Percentiles rank a stretch among this genome's conserved stretches.
Conservation (phyloP, 1,140 invertebrate genomes). For the Drosophila navojoa region DNA sequence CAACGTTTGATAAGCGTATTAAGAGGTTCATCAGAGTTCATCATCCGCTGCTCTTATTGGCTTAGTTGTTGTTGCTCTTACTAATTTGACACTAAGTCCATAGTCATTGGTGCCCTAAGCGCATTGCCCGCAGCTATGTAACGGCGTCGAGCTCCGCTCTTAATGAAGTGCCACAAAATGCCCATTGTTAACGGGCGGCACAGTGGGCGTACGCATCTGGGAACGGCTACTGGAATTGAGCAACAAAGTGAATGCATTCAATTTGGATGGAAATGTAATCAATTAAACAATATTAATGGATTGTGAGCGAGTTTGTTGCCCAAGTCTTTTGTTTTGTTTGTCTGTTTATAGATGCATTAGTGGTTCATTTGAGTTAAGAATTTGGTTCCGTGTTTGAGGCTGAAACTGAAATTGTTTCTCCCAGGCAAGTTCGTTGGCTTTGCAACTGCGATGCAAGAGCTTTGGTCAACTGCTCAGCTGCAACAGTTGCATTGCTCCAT, state of each 20-base stretch:
- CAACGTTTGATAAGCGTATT: slow-evolving; percentile 60
- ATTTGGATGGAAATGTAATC: slow-evolving; percentile 4
- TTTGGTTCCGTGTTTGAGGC: not conserved
- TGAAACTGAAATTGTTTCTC: not conserved
- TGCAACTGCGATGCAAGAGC: slow-evolving; percentile 13
- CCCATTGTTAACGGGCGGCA: slow-evolving; percentile 39
- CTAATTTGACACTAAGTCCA: slow-evolving; percentile 45
- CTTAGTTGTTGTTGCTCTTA: slow-evolving; percentile 15
- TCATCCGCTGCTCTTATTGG: slow-evolving; percentile 14
- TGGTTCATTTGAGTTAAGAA: not conserved
- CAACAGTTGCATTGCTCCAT: slow-evolving; percentile 5
- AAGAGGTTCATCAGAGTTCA: slow-evolving; percentile 57
- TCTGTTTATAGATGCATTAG: too few relatives aligned
- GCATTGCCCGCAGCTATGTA: slow-evolving; percentile 33
- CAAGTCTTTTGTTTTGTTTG: slow-evolving; percentile 19
- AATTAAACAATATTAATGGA: slow-evolving; percentile 24
- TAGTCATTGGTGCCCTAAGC: slow-evolving; percentile 30
- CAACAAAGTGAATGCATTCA: not conserved
- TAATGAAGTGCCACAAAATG: slow-evolving; percentile 60
- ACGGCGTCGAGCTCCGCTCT: slow-evolving; percentile 45
- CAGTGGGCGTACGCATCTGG: slow-evolving; percentile 35
- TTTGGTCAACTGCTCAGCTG: slow-evolving; percentile 25
- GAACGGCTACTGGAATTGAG: slow-evolving; percentile 2
- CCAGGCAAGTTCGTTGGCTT: slow-evolving; percentile 35
- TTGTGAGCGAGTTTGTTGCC: slow-evolving; percentile 24